phyloP scores from a whole-genome alignment of 1,140 invertebrate species.

The Patella vulgata region DNA sequence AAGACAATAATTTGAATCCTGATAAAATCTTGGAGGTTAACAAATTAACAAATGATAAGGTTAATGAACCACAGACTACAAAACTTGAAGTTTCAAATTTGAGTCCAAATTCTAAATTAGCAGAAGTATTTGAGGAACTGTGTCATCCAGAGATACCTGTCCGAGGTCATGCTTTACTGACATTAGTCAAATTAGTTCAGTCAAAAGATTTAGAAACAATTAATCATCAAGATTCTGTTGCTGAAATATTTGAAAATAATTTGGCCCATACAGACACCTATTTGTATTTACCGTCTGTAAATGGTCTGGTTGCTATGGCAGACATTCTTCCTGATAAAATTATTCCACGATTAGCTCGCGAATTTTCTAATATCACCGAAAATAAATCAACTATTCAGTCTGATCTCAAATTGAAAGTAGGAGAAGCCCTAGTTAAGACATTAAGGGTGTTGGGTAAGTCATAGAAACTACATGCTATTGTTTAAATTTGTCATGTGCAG shows the following conservation, averaged over 20 bases:
- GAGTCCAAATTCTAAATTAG: conserved; percentile 11
- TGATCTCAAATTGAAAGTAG: conserved; percentile 78
- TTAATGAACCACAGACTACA: too few relatives aligned
- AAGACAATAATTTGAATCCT: too few relatives aligned
- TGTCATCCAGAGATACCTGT: conserved; percentile 81
- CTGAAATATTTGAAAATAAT: conserved; percentile 75
- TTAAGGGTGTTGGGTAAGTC: conserved; percentile 76
- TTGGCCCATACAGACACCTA: conserved; percentile 84
- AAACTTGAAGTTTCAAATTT: too few relatives aligned
- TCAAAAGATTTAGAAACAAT: conserved; percentile 73
- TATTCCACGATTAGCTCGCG: conserved; percentile 74
- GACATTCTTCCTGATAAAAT: conserved; percentile 75
- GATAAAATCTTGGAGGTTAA: too few relatives aligned
- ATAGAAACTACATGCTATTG: not conserved
- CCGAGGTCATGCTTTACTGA: conserved; percentile 81
- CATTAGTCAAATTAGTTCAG: conserved; percentile 78
- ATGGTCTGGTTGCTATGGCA: conserved; percentile 77
- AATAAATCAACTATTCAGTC: conserved; percentile 47
- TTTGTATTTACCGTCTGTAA: conserved; percentile 82
- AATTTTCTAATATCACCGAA: conserved; percentile 68
- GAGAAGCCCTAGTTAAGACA: conserved; percentile 82
- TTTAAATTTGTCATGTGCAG: not conserved
- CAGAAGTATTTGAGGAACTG: conserved; percentile 73
- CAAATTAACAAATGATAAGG: too few relatives aligned
- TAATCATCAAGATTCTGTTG: conserved; percentile 74